Evolutionary conservation across 1,140 invertebrate species (phyloP), one percentile per base, ranked within the genome.

Genomic region (Drosophila cardini): DNA sequence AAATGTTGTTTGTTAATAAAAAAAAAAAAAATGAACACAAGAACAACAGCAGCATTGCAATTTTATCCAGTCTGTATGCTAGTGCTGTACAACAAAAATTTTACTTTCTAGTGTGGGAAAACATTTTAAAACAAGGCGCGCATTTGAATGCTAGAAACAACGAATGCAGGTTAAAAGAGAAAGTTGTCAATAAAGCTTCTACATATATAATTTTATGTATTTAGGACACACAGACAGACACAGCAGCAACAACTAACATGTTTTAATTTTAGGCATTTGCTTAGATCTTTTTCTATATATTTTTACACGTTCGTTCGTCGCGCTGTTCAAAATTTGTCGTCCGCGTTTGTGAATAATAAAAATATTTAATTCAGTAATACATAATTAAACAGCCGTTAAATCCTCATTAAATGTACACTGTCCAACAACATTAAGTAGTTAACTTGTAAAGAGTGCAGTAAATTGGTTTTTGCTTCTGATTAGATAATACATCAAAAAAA

Each of bases 241-340:
- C 21, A 30, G 36, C 11, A 40, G 3, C n/a, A 48, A 32, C 36
- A 62, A 15, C 62, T n/a, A 57, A 60, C 55, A 38, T 2, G 70
- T 72, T 72, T 67, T 58, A 56, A 71, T 71, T 72, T 67, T 68
- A 16, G 53, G 70, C 63, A 61, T 57, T 62, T 52, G 40, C 26
- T 9, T 43, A 15, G 34, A 18, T 15, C 42, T 13, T 45, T 6
- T 30, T 67, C 34, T 36, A 45, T 55, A 26, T 13, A 46, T 26
- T 48, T 61, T 62, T 61, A 46, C 38, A 46, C 38, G 18, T 38
- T 50, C 53, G 36, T 43, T 50, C n/a, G 45, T 58, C 43, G 42
- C 26, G 26, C 26, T 15, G 6, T 21, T 21, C 1, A 50, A 50
- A 42, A 38, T 7, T 50, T 4, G n/a, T 1, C 5, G 5, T 46